phyloP scores from a whole-genome alignment of 2,797 vertebrate genomes.

The Gymnothorax javanicus region DNA sequence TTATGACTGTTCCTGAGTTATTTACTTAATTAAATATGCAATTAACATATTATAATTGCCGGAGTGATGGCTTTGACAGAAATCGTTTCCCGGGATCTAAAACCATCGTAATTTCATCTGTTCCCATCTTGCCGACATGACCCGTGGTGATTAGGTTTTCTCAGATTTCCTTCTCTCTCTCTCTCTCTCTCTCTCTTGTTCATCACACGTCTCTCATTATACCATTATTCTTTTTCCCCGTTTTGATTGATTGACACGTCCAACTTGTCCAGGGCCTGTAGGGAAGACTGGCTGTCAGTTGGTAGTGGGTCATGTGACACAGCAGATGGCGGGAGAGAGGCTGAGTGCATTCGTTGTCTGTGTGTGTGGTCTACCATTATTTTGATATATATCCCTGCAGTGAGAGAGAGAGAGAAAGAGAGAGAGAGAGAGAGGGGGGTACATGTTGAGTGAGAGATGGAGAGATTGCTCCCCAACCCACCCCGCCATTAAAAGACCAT shows the following conservation, averaged over 20 bases:
- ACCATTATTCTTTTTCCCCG: conserved; percentile 51
- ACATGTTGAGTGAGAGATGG: not conserved
- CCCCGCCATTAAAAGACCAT: not conserved
- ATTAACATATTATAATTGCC: conserved; percentile 98
- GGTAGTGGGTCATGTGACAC: conserved; percentile 78
- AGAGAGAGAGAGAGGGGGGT: too few relatives aligned
- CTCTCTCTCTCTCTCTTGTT: not conserved
- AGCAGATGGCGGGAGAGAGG: conserved; percentile 86
- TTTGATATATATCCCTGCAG: conserved; percentile 34
- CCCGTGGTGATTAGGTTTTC: conserved; percentile 79
- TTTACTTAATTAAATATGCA: conserved; percentile 99
- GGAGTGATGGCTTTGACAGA: conserved; percentile 96
- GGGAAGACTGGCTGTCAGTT: conserved; percentile 80
- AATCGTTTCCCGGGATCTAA: conserved; percentile 96
- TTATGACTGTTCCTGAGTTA: conserved; percentile 94
- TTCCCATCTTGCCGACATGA: conserved; percentile 87
- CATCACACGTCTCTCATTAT: conserved; percentile 10
- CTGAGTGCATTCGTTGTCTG: conserved; percentile 81
- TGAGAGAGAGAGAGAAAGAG: conserved; percentile 27
- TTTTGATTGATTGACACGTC: conserved; percentile 92
- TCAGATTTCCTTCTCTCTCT: conserved; percentile 39
- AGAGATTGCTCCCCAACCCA: not conserved
- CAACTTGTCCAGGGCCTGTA: conserved; percentile 87
- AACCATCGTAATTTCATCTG: conserved; percentile 94
- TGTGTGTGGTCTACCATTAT: conserved; percentile 80